Conservation (phyloP, 2,113 vertebrate genomes). For the Camelus dromedarius region DNA sequence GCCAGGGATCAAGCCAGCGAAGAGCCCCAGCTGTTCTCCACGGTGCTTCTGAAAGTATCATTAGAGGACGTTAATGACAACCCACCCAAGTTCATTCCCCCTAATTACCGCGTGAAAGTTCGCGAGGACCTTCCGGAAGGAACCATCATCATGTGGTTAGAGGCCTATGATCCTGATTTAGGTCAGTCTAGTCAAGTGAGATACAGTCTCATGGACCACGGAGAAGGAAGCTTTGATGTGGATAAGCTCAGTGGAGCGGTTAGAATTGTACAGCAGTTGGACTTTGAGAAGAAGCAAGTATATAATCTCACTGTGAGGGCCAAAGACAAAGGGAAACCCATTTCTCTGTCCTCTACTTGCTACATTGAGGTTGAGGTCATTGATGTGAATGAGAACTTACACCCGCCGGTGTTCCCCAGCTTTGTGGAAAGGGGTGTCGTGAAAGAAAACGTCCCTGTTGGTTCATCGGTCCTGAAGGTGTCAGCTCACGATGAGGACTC, state of each 20-base stretch:
- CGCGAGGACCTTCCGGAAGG: constrained; percentile 97
- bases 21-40: constrained; percentile 93
- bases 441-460: constrained; percentile 93
- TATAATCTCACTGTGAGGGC: constrained; percentile 96
- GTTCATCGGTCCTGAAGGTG: constrained; percentile 94
- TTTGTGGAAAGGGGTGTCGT: constrained; percentile 95
- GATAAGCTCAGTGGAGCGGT: constrained; percentile 97
- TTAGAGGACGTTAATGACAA: constrained; percentile 98
- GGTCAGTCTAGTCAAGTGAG: constrained; percentile 96
- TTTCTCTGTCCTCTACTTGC: constrained; percentile 95
- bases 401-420: constrained; percentile 91
- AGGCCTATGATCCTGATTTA: constrained; percentile 95
- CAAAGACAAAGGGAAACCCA: constrained; percentile 96
- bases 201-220: constrained; percentile 94
- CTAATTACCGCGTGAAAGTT: constrained; percentile 94
- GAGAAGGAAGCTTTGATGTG: constrained; percentile 95
- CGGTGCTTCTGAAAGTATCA: constrained; percentile 92
- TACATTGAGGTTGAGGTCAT: constrained; percentile 95
- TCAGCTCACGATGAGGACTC: constrained; percentile 95
- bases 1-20: constrained; percentile 92
- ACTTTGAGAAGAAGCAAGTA: constrained; percentile 96
- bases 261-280: constrained; percentile 93
- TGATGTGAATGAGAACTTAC: constrained; percentile 97
- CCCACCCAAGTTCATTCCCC: constrained; percentile 95
- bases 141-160: constrained; percentile 95